phyloP scores from a whole-genome alignment of 2,888 invertebrate genomes.

The Oligia strigilis region DNA sequence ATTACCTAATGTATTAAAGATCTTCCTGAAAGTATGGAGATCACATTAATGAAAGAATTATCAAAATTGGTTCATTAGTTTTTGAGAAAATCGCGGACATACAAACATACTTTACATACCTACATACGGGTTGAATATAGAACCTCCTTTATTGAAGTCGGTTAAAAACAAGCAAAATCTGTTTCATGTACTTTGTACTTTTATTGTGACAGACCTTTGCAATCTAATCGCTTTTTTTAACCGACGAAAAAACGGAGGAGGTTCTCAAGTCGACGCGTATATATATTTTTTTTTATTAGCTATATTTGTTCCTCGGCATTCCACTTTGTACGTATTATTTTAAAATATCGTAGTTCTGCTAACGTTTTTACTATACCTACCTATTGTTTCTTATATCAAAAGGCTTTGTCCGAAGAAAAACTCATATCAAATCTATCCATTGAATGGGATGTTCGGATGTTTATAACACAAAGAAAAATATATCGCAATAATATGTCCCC shows the following conservation, averaged over 20 bases:
- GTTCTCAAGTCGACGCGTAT: too few species aligned
- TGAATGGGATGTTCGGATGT: constrained; percentile 20
- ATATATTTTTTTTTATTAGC: constrained; percentile 29
- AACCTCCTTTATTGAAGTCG: too few species aligned
- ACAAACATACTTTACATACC: too few species aligned
- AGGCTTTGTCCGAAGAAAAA: constrained; percentile 5
- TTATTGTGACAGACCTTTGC: constrained; percentile 41
- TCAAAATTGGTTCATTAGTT: too few species aligned
- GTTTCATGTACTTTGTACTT: not conserved
- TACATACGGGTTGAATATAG: too few species aligned
- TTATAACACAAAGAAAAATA: constrained; percentile 51
- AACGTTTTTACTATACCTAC: not conserved
- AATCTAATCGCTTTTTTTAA: constrained; percentile 51
- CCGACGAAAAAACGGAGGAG: too few species aligned
- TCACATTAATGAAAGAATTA: too few species aligned
- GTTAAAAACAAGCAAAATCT: not conserved
- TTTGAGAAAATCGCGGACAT: too few species aligned
- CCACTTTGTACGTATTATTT: not conserved
- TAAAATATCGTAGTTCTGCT: not conserved
- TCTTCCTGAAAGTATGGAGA: too few species aligned
- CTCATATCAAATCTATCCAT: constrained; percentile 7
- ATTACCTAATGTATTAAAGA: too few species aligned
- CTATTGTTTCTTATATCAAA: constrained; percentile 1
- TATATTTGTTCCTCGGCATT: constrained; percentile 58
- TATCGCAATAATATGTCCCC: constrained; percentile 52